Evolutionary conservation across 2,888 invertebrate genomes (phyloP), one percentile per base, ranked within the genome.

Genomic region (Tipula vernalis): DNA sequence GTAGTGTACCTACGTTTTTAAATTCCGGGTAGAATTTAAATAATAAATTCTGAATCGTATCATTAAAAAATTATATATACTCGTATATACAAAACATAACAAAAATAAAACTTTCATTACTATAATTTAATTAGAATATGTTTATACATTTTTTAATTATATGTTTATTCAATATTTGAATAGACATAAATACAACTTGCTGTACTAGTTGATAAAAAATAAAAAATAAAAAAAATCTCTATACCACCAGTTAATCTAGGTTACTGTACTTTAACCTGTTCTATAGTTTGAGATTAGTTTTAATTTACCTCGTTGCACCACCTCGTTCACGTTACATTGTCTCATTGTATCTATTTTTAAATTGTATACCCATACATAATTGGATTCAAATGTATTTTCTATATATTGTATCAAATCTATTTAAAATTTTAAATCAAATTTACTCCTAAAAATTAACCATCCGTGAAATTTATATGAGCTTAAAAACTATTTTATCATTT

Each of bases 191-290:
- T 10, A 71, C 28, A 71, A 71, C 28, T 71, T 71, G 71, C 18
- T 71, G 15, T 57, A 57, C 51, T 15, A 57, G 51, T 71, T 71
- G 28, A 28, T 71, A 28, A 71, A 5, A 28, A 84, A 84, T 2
- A 84, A 39, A 39, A n/a, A 84, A 84, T 4, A 84, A 28, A 1
- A 28, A 28, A 28, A 28, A 28, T 28, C 41, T n/a, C 15, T 39
- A 39, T 39, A 84, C 39, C 41, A 39, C 39, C 36, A 84, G 15
- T 39, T 84, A 15, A 84, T 84, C 84, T 84, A 84, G 84, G 84
- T 84, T 84, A 84, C 39, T 39, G 39, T 84, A 84, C 84, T 84
- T 84, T 84, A 84, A 84, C 84, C 39, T 84, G 84, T 84, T 84
- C 84, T 41, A 5, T 41, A 84, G 36, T 84, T 84, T 39, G 36